Conservation (phyloP, 2,888 invertebrate genomes). For the Drosophila paracracens region DNA sequence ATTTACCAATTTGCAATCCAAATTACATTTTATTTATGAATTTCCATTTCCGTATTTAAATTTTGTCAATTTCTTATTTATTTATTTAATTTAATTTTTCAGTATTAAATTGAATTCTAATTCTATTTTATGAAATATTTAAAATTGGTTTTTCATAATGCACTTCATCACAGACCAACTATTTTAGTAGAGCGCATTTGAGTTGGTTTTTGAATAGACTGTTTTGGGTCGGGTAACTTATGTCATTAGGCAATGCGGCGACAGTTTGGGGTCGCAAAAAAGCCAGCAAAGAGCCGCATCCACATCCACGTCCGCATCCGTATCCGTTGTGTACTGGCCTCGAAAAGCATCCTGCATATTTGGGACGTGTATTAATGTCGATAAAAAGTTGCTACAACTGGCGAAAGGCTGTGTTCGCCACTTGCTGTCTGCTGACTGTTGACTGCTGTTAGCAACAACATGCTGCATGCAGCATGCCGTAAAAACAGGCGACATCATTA, state of each 20-base stretch:
- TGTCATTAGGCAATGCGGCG: constrained; percentile 48
- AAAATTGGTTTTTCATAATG: not conserved
- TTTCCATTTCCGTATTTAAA: too few relatives aligned
- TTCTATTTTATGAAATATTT: not conserved
- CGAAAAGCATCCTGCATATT: constrained; percentile 57
- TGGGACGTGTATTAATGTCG: constrained; percentile 64
- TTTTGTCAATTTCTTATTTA: too few relatives aligned
- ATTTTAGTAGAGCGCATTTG: constrained; percentile 13
- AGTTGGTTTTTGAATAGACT: constrained; percentile 28
- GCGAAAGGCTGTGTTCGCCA: constrained; percentile 29
- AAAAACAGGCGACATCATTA: constrained; percentile 78
- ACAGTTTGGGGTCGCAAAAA: constrained; percentile 32
- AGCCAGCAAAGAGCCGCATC: constrained; percentile 18
- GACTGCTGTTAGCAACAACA: constrained; percentile 18
- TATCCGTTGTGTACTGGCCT: constrained; percentile 35
- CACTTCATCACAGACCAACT: not conserved
- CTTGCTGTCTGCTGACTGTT: not conserved
- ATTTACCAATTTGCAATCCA: not conserved
- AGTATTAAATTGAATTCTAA: not conserved
- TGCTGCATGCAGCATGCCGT: constrained; percentile 46
- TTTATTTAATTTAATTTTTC: not conserved
- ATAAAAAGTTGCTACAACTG: constrained; percentile 69
- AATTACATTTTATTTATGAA: not conserved
- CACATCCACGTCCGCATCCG: constrained; percentile 36
- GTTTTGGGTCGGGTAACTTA: constrained; percentile 25